Evolutionary conservation across 2,888 invertebrate genomes (phyloP).

Genomic region (Bembecia ichneumoniformis): DNA sequence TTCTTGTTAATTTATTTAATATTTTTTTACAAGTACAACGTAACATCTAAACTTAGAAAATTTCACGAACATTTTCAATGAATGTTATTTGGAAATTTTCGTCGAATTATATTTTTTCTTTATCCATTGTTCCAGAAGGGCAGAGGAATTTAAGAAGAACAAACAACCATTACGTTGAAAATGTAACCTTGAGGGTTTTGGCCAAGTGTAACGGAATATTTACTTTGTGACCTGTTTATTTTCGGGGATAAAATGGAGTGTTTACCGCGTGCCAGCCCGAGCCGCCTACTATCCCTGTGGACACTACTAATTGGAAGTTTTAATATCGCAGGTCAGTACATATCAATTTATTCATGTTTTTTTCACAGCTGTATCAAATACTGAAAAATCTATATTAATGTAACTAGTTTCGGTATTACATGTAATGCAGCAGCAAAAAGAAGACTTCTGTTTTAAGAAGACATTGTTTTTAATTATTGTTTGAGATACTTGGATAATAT

Average conservation of each 20-base stretch:
- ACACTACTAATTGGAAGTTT: constrained; percentile 48
- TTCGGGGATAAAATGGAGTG: constrained; percentile 43
- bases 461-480: no score
- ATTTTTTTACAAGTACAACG: no score
- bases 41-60: no score
- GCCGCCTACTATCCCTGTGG: constrained; percentile 47
- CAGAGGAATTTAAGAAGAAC: constrained; percentile 9
- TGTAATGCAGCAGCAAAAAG: no score
- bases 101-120: constrained; percentile 11
- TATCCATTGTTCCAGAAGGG: constrained; percentile 19
- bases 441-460: no score
- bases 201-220: constrained; percentile 22
- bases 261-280: constrained; percentile 32
- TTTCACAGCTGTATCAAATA: neutral
- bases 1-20: no score
- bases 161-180: constrained; percentile 24
- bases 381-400: no score
- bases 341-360: neutral
- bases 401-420: no score
- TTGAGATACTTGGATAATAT: no score
- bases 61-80: no score
- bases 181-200: constrained; percentile 28
- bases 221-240: constrained; percentile 14
- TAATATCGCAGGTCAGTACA: constrained; percentile 47
- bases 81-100: no score